Evolutionary conservation across 2,888 invertebrate genomes (phyloP).

Genomic region (Steinernema scapterisci): DNA sequence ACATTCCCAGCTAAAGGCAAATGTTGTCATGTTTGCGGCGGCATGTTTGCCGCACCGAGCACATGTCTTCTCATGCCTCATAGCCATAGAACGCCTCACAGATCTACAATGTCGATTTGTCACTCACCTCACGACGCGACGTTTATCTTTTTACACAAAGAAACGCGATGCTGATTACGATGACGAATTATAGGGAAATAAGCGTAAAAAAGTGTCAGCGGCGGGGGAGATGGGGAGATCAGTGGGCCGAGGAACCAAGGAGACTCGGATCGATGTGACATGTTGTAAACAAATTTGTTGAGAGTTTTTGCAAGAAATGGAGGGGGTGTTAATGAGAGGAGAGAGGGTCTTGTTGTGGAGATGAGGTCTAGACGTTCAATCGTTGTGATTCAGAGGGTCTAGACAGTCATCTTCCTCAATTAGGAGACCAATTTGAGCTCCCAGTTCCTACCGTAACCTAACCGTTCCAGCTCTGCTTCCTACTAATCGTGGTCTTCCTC

Average conservation of each 20-base stretch:
- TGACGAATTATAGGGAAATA: not conserved
- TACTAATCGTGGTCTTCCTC: slow-evolving; percentile 36
- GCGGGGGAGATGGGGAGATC: not conserved
- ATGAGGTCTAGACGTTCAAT: too few relatives aligned
- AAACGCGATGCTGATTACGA: not conserved
- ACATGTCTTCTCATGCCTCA: not conserved
- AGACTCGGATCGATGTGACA: too few relatives aligned
- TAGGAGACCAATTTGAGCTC: too few relatives aligned
- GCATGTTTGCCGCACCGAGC: not conserved
- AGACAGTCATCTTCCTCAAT: too few relatives aligned
- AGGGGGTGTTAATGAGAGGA: too few relatives aligned
- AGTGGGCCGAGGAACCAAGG: too few relatives aligned
- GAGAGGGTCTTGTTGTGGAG: too few relatives aligned
- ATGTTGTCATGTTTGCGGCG: not conserved
- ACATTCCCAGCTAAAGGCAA: not conserved
- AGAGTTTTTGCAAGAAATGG: too few relatives aligned
- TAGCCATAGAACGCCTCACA: too few relatives aligned
- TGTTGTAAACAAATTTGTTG: too few relatives aligned
- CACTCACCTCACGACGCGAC: slow-evolving; percentile 2
- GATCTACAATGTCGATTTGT: slow-evolving; percentile 21
- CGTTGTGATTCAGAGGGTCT: too few relatives aligned
- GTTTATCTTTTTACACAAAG: slow-evolving; percentile 32
- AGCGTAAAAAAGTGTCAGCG: not conserved
- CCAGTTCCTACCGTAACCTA: not conserved
- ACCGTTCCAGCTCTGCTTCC: slow-evolving; percentile 33